Conservation (phyloP, 2,113 vertebrate genomes). For the Catharus minimus region DNA sequence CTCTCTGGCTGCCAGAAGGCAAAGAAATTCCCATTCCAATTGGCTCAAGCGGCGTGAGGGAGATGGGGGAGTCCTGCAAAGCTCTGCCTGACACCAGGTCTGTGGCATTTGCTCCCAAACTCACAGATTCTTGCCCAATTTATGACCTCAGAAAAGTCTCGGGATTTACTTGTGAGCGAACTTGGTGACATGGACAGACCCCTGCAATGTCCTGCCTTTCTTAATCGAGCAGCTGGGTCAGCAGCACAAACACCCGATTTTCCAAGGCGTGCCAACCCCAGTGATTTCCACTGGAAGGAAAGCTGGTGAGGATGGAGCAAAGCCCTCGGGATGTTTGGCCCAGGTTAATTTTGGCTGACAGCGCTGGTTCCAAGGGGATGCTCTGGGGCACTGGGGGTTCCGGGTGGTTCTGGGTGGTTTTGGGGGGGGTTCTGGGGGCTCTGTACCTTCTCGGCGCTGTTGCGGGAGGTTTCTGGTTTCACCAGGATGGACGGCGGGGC, state of each 20-base stretch:
- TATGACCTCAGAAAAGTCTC: not conserved
- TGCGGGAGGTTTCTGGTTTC: slow-evolving; percentile 87
- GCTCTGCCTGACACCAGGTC: not conserved
- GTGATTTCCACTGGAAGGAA: rapidly evolving
- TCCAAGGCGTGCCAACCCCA: rapidly evolving
- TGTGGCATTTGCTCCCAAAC: not conserved
- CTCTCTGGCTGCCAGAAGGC: not conserved
- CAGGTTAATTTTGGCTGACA: rapidly evolving
- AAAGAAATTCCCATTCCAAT: not conserved
- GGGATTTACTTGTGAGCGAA: not conserved
- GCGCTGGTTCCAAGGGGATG: not conserved
- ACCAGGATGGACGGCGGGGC: slow-evolving; percentile 91
- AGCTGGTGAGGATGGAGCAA: rapidly evolving
- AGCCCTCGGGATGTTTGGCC: not conserved
- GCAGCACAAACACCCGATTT: rapidly evolving
- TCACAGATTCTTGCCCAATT: not conserved
- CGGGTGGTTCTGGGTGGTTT: too few relatives aligned
- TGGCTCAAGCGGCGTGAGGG: rapidly evolving
- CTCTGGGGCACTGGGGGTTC: rapidly evolving
- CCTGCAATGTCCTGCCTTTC: not conserved
- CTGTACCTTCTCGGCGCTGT: slow-evolving; percentile 85
- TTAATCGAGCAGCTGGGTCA: rapidly evolving
- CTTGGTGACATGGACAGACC: not conserved
- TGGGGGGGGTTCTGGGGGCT: too few relatives aligned
- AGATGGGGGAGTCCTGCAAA: not conserved